Conservation (phyloP, 2,888 invertebrate genomes). For the Lasius platythorax region DNA sequence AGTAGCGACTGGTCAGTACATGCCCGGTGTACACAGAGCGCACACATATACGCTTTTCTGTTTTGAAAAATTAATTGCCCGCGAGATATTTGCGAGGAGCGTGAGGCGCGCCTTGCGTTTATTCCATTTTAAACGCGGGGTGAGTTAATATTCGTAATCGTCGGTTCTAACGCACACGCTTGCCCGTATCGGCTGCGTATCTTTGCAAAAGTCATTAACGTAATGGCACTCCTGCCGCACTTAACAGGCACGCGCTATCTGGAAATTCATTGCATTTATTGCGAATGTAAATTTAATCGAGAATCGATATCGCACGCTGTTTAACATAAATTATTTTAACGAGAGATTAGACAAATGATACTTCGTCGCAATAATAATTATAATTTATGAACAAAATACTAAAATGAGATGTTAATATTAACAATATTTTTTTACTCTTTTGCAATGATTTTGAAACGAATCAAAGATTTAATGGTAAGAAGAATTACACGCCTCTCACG, state of each 20-base stretch:
- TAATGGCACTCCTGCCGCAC: neutral
- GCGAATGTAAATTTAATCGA: neutral
- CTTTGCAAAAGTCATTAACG: conserved; percentile 25
- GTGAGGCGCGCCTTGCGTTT: neutral
- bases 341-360: neutral
- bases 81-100: conserved; percentile 24
- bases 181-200: neutral
- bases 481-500: no score
- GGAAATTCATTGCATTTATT: conserved; percentile 11
- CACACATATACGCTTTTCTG: conserved; percentile 25
- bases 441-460: neutral
- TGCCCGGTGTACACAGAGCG: conserved; percentile 8
- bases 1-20: conserved; percentile 43
- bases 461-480: neutral
- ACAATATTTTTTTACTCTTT: neutral
- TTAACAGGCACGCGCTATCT: neutral
- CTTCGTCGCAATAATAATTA: neutral
- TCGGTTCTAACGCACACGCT: neutral
- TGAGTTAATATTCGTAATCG: conserved; percentile 15
- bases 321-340: neutral
- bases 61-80: conserved; percentile 63
- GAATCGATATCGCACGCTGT: neutral
- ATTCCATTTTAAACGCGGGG: conserved; percentile 2
- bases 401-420: neutral
- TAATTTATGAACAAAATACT: neutral